These are phyloP conservation scores for Helarctos malayanus DNA, from an alignment of 2,797 vertebrate genomes.

Conservation along the genomic window DNA sequence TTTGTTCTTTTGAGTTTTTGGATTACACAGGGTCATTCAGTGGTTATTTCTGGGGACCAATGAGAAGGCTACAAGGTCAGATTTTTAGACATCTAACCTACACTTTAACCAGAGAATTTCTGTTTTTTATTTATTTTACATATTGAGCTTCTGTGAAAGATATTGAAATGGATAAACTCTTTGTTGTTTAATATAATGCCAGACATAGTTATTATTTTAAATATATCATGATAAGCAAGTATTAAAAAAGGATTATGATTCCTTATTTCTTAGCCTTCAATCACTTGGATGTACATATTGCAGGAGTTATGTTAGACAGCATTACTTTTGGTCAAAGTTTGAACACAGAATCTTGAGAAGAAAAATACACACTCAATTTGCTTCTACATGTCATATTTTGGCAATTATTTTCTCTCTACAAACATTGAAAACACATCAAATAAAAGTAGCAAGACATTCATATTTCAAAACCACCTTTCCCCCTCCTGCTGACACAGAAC, in stretches of 20 bases:
- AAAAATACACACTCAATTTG: neutral
- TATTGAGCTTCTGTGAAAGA: neutral
- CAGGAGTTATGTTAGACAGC: neutral
- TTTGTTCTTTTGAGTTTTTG: neutral
- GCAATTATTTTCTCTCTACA: slow-evolving; percentile 11
- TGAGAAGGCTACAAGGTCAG: neutral
- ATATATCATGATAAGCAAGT: neutral
- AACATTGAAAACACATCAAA: slow-evolving; percentile 48
- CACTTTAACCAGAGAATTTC: neutral
- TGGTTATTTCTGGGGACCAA: neutral
- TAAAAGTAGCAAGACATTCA: slow-evolving; percentile 46
- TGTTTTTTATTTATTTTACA: slow-evolving; percentile 40
- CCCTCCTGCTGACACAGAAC: slow-evolving; percentile 61
- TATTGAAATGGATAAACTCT: slow-evolving; percentile 9
- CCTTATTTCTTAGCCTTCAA: neutral
- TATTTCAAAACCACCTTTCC: slow-evolving; percentile 67
- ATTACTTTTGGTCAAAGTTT: slow-evolving; percentile 42
- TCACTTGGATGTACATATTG: neutral
- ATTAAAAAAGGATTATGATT: neutral
- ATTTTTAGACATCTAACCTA: neutral
- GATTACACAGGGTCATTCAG: neutral
- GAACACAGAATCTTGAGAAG: slow-evolving; percentile 12
- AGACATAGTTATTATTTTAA: slow-evolving; percentile 36
- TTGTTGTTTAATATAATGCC: neutral
- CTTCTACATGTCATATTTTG: neutral